Conservation (phyloP, 2,113 vertebrate genomes). For the Oenanthe melanoleuca region DNA sequence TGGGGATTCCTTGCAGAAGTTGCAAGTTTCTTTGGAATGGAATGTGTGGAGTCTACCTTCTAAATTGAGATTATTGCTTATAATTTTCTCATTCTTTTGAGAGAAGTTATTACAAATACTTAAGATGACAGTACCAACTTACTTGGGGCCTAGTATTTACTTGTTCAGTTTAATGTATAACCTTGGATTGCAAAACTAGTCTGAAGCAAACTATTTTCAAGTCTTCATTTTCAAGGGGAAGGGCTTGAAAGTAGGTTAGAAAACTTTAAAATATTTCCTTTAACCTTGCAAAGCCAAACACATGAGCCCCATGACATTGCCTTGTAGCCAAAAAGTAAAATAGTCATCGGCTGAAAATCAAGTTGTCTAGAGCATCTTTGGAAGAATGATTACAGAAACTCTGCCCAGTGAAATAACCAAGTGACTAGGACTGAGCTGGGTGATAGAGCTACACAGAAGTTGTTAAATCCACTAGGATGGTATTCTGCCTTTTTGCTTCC, state of each 20-base stretch:
- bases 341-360: background rate
- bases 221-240: background rate
- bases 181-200: background rate
- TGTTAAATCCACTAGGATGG: background rate
- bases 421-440: background rate
- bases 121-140: background rate
- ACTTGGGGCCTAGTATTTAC: background rate
- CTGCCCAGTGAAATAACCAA: background rate
- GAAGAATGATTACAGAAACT: background rate
- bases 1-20: background rate
- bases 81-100: background rate
- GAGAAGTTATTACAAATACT: background rate
- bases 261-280: background rate
- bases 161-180: background rate
- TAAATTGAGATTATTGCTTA: background rate
- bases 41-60: background rate
- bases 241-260: background rate
- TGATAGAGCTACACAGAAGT: background rate
- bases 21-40: slow-evolving; percentile 4
- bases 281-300: background rate
- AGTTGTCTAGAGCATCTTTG: background rate
- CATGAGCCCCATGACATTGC: background rate
- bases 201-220: background rate
- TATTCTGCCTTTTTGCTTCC: background rate
- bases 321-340: background rate